phyloP scores from a whole-genome alignment of 2,797 vertebrate species.

The Scolopax rusticola region DNA sequence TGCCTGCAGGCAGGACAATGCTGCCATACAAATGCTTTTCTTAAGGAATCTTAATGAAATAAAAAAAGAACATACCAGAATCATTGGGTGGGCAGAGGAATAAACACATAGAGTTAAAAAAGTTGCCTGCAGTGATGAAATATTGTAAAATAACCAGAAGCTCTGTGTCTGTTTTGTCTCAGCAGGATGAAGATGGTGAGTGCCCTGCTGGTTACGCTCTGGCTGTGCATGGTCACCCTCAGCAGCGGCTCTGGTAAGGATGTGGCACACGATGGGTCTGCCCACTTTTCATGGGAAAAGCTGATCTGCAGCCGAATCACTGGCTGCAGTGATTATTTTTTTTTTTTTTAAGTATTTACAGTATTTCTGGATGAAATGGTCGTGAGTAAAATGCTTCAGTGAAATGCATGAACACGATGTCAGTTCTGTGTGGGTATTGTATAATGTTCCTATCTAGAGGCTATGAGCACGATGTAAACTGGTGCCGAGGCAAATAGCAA shows the following conservation, averaged over 20 bases:
- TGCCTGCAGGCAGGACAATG: fast-evolving
- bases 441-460: fast-evolving
- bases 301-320: neutral
- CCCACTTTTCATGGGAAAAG: fast-evolving
- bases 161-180: slow-evolving; percentile 23
- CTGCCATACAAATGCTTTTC: neutral
- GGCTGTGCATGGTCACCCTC: slow-evolving; percentile 49
- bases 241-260: slow-evolving; percentile 76
- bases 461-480: fast-evolving
- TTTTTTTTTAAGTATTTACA: neutral
- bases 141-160: neutral
- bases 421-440: neutral
- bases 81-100: neutral
- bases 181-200: slow-evolving; percentile 77
- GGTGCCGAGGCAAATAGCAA: neutral
- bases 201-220: slow-evolving; percentile 54
- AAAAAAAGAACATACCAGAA: neutral
- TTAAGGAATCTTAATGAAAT: neutral
- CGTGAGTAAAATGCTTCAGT: neutral
- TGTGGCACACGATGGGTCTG: fast-evolving
- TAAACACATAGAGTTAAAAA: neutral
- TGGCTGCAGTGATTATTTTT: neutral
- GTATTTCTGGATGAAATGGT: neutral
- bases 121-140: neutral
- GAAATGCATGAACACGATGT: fast-evolving